A percentile compares a stretch with the other conserved stretches of the same genome.
Conservation (phyloP, 2,797 vertebrate species). For the Cynodonichthys magdalenae region DNA sequence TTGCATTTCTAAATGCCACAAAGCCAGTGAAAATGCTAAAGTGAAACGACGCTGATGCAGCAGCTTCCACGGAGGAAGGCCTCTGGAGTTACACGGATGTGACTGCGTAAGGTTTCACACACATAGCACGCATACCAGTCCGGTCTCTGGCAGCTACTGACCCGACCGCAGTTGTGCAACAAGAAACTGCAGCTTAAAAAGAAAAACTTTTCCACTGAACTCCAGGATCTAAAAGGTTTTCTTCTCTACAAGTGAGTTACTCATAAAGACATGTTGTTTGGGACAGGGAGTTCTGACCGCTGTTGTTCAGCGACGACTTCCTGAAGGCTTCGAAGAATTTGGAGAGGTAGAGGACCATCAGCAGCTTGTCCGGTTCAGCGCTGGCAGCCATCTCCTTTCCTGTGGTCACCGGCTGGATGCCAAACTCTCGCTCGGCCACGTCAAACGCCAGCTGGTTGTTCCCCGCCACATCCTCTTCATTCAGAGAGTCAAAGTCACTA, state of each 20-base stretch:
- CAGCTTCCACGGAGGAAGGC: conserved; percentile 20
- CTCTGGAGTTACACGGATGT: conserved; percentile 21
- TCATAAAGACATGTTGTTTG: neutral
- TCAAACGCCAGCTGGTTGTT: conserved; percentile 96
- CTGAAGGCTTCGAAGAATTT: conserved; percentile 93
- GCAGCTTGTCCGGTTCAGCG: conserved; percentile 90
- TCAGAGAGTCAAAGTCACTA: conserved; percentile 90
- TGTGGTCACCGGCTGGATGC: conserved; percentile 91
- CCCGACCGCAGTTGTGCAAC: conserved; percentile 60
- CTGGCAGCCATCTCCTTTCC: conserved; percentile 88
- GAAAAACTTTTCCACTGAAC: neutral
- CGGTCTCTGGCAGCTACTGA: conserved; percentile 43
- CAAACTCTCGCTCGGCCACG: conserved; percentile 89
- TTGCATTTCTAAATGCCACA: no score
- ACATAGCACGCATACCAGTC: conserved; percentile 66
- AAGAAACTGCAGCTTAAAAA: conserved; percentile 23
- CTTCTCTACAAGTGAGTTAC: no score
- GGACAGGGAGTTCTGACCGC: conserved; percentile 77
- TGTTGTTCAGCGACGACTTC: conserved; percentile 75
- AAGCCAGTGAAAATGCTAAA: neutral
- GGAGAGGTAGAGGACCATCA: conserved; percentile 96
- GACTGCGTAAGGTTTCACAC: conserved; percentile 50
- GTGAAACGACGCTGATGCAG: conserved; percentile 14
- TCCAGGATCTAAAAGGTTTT: neutral
- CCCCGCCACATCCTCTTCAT: conserved; percentile 83